Base-by-base conservation (phyloP, 1,140 invertebrate species). In the Ostrea denselamellosa region DNA sequence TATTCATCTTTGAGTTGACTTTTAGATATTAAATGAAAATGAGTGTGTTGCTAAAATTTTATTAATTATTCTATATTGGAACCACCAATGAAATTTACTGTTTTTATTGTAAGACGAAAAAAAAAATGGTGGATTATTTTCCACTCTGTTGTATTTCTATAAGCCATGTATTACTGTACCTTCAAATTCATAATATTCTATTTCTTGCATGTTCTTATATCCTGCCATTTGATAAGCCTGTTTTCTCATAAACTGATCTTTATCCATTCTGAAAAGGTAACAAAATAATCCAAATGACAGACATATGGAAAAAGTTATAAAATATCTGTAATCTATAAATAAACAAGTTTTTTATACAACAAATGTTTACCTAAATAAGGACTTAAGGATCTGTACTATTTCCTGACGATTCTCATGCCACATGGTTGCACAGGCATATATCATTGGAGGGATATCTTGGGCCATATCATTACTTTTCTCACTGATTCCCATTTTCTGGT, bases 161-260 rank as follows among this genome's bases (percentile, higher is more conserved):
- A 51, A 51, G 22, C 14, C 58, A 34, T 17, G 2, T 4, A n/a
- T n/a, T n/a, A n/a, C n/a, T n/a, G 92, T 94, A 96, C 96, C 96
- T 96, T 99, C 98, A 93, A 98, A 99, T 96, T 99, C 98, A 93
- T 99, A 99, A 93, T 99, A 99, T 95, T 99, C 98, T 0, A 98
- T 97, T 96, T 99, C 98, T 4, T 98, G 97, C 54, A 98, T 97
- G 28, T 88, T 83, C 44, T 77, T 52, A 54, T 19, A n/a, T 98
- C 98, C 96, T 85, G 97, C 96, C 94, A 98, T 98, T 92, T 98
- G 98, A 93, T 98, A 97, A 0, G 98, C 98, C 0, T 98, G 97
- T 81, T 97, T 95, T 89, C 98, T 95, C 0, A 98, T 98, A 88
- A 97, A 98, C 92, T 99, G 98, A 95, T 99, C 98, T 94, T 98